A percentile compares a stretch with the other conserved stretches of the same genome.
Evolutionary conservation across 2,888 invertebrate genomes (phyloP).

Genomic region (Sipha maydis): DNA sequence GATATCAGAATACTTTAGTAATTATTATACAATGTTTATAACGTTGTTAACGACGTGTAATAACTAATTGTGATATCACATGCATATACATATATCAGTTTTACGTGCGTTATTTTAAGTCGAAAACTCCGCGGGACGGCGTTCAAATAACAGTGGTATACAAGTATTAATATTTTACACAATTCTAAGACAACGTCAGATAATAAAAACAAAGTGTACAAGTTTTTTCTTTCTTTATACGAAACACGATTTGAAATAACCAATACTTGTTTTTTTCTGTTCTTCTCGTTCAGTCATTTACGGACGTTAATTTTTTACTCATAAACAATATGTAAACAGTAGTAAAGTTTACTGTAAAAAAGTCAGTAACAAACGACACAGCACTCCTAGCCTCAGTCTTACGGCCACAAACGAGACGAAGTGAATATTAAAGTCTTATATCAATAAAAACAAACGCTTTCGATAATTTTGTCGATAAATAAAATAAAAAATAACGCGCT

Average conservation of each 20-base stretch:
- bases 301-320: not conserved
- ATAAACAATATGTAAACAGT: no score
- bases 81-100: not conserved
- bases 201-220: not conserved
- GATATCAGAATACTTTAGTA: not conserved
- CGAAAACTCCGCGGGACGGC: no score
- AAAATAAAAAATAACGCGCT: not conserved
- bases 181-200: not conserved
- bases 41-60: not conserved
- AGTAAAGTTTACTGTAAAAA: no score
- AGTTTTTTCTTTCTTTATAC: not conserved
- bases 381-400: no score
- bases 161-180: not conserved
- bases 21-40: conserved; percentile 2
- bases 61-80: not conserved
- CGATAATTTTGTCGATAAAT: no score
- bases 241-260: no score
- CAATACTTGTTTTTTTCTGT: no score
- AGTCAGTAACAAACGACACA: no score
- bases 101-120: not conserved
- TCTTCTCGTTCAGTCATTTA: not conserved
- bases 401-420: no score
- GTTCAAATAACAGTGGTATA: not conserved
- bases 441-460: no score
- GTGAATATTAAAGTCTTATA: no score